These are phyloP conservation scores for Drosophila baimaii DNA, from an alignment of 1,140 invertebrate species.

Conservation along the genomic window DNA sequence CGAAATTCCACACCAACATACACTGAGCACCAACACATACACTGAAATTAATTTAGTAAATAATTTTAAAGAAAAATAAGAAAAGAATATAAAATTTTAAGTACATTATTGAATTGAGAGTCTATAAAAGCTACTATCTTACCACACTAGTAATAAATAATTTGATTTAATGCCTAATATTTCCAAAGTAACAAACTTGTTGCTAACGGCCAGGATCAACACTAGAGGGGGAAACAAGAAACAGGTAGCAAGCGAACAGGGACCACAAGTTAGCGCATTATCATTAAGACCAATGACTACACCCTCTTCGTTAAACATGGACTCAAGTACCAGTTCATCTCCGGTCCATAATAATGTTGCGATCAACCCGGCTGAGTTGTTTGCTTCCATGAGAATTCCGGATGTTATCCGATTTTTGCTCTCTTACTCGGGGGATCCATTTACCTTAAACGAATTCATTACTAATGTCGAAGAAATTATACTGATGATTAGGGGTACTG, in stretches of 20 bases:
- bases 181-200: neutral
- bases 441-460: neutral
- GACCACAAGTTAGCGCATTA: slow-evolving; percentile 2
- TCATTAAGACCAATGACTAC: slow-evolving; percentile 5
- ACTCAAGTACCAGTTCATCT: slow-evolving; percentile 4
- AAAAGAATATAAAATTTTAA: too few relatives aligned
- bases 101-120: too few relatives aligned
- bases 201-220: neutral
- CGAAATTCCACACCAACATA: neutral
- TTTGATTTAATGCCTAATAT: slow-evolving; percentile 1
- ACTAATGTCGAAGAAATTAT: too few relatives aligned
- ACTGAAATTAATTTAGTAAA: neutral
- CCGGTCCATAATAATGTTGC: neutral
- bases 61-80: too few relatives aligned
- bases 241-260: neutral
- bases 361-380: slow-evolving; percentile 1
- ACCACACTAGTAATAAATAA: neutral
- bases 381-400: slow-evolving; percentile 6
- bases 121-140: too few relatives aligned
- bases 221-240: slow-evolving; percentile 1
- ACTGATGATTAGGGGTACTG: too few relatives aligned
- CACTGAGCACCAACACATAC: neutral
- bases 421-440: neutral
- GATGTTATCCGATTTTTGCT: slow-evolving; percentile 6
- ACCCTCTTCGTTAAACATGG: slow-evolving; percentile 8